Base-by-base conservation (phyloP, 2,888 invertebrate genomes). In the Patella depressa region DNA sequence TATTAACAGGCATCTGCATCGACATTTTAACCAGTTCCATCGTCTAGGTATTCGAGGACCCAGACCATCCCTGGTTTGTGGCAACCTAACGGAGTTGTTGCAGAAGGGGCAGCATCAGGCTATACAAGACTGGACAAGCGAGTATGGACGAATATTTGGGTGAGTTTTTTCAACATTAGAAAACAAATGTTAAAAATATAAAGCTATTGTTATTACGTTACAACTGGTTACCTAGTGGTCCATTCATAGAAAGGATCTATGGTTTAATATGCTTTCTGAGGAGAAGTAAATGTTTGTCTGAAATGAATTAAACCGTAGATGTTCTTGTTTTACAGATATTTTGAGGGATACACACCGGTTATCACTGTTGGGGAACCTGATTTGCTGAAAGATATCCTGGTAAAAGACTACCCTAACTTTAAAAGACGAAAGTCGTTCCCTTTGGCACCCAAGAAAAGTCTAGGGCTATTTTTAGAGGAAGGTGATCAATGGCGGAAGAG, bases 401-500 rank as follows among this genome's bases (percentile, higher is more conserved):
- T 92, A 34, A 91, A 90, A 80, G 91, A 92, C 74, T 91, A 92
- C 76, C 86, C 87, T 24, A 87, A 88, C 79, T 92, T 92, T 83
- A 88, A 90, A 76, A 89, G 86, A 17, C 85, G 92, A 82, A 91
- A 91, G 87, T 89, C 86, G 1, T 90, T 90, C 72, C 89, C 90
- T 2, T 78, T 90, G 75, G 88, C 87, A 19, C 89, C 89, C 45
- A 80, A 86, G 24, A 88, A 88, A 76, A 83, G 86, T 24, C 85
- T 89, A 7, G 89, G 92, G 45, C 82, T 92, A 53, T 91, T 92
- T 78, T 79, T 87, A 29, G 84, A 90, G 86, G 87, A 91, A 24
- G 93, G 92, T 3, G 84, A 89, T n/a, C 89, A 92, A 53, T 93
- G 93, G 93, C 93, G 93, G 84, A 87, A 93, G 19, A 91, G 93